phyloP scores from a whole-genome alignment of 1,140 invertebrate genomes.

The Mamestra configurata region DNA sequence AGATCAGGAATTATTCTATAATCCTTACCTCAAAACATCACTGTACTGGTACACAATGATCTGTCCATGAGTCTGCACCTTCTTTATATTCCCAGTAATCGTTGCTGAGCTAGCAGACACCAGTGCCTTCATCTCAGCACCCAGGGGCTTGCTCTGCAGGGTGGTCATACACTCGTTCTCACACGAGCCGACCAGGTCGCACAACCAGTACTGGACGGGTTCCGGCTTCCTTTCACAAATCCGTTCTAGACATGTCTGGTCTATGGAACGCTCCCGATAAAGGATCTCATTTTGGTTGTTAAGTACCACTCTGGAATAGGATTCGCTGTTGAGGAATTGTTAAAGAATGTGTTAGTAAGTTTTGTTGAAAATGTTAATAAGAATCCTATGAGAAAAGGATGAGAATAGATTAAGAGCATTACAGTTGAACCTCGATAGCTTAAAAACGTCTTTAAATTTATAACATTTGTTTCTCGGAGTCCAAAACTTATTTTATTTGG shows the following conservation, averaged over 20 bases:
- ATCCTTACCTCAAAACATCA: conserved; percentile 82
- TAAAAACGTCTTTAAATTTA: no score
- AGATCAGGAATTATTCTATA: not conserved
- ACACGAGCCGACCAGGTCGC: conserved; percentile 90
- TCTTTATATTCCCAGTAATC: conserved; percentile 87
- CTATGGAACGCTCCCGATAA: conserved; percentile 83
- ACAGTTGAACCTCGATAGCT: no score
- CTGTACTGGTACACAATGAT: conserved; percentile 87
- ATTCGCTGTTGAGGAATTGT: not conserved
- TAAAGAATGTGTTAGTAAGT: not conserved
- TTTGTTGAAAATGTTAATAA: no score
- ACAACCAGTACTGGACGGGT: conserved; percentile 90
- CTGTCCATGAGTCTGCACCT: conserved; percentile 87
- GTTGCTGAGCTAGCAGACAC: conserved; percentile 85
- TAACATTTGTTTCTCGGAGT: no score
- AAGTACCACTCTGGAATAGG: conserved; percentile 74
- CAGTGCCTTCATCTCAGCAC: conserved; percentile 87
- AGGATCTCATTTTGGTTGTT: conserved; percentile 82
- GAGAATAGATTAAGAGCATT: no score
- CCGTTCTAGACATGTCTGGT: conserved; percentile 81
- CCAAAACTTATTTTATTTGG: no score
- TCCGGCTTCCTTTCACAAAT: conserved; percentile 83
- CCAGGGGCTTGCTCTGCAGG: conserved; percentile 93
- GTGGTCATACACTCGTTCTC: conserved; percentile 94
- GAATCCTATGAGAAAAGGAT: no score